Evolutionary conservation across 2,113 vertebrate species (phyloP), one percentile per base, ranked within the genome.

Genomic region (Recurvirostra avosetta): DNA sequence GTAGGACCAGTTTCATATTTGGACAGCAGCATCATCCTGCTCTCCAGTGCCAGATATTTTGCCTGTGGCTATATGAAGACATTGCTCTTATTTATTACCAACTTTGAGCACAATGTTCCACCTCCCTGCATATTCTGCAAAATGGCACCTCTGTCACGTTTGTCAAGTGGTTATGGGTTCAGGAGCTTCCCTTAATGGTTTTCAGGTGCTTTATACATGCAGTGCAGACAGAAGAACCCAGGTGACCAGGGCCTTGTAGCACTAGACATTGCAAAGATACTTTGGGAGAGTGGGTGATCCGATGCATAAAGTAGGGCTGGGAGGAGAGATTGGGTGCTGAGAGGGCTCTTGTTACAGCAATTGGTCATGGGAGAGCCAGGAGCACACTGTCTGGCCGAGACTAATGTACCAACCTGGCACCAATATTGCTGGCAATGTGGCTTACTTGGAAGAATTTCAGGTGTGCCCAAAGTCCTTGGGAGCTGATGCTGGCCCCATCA

Each of bases 191-290:
- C n/a, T 43, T 30, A 7, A 19, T 0, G 4, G 19, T 43, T 32
- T 49, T 13, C 27, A 49, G 30, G 30, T 58, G 18, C 52, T 67
- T 75, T 20, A 10, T 32, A 6, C 15, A 5, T 2, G 2, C 5
- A 4, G 26, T 4, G 40, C 38, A 55, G 43, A 4, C 7, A 25
- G 43, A 49, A 56, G 32, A 50, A 58, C 7, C 22, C 62, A 52
- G 25, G 32, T 30, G 50, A 23, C 18, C 50, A 62, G 38, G n/a
- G 26, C 14, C 38, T 43, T 0, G 0, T 26, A 77, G 70, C n/a
- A 5, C 1, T n/a, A 71, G 32, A 2, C 14, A 15, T 19, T 6
- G 6, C 15, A 34, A 29, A 86, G 72, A 14, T 9, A 10, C 32
- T 43, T 55, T 8, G 19, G 65, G 32, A 55, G 4, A 50, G 34